Conservation (phyloP, 2,888 invertebrate genomes). For the Esperia sulphurella region DNA sequence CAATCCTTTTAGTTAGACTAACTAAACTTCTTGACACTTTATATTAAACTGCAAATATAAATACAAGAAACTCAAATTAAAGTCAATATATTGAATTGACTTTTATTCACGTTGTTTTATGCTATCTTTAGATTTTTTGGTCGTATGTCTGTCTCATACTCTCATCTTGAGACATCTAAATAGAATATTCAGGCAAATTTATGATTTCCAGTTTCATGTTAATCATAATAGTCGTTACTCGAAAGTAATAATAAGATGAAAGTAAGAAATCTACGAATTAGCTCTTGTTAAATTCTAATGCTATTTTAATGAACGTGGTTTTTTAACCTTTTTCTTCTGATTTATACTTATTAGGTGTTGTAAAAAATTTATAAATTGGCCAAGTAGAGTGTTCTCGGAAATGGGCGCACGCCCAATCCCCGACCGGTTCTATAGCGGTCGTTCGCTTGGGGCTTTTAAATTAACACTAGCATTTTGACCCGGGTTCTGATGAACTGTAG, state of each 20-base stretch:
- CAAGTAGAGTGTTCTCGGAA: conserved; percentile 19
- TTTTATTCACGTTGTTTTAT: no score
- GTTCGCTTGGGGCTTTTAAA: conserved; percentile 6
- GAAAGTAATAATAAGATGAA: not conserved
- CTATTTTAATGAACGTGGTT: conserved; percentile 34
- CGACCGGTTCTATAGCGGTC: conserved; percentile 28
- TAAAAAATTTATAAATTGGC: conserved; percentile 47
- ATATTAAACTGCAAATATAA: no score
- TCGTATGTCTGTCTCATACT: no score
- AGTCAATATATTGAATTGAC: no score
- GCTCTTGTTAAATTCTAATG: conserved; percentile 25
- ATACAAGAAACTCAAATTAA: no score
- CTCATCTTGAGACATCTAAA: no score
- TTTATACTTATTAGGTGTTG: conserved; percentile 22
- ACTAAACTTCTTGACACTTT: not conserved
- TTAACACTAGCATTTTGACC: not conserved
- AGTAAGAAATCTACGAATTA: conserved; percentile 3
- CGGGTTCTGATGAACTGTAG: not conserved
- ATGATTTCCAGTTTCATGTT: not conserved
- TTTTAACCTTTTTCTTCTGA: conserved; percentile 10
- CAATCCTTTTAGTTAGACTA: conserved; percentile 38
- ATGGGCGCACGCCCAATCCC: conserved; percentile 12
- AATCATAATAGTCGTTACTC: not conserved
- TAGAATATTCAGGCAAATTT: not conserved
- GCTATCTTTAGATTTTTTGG: no score